phyloP scores from a whole-genome alignment of 2,113 vertebrate species.

The Sinocyclocheilus grahami region DNA sequence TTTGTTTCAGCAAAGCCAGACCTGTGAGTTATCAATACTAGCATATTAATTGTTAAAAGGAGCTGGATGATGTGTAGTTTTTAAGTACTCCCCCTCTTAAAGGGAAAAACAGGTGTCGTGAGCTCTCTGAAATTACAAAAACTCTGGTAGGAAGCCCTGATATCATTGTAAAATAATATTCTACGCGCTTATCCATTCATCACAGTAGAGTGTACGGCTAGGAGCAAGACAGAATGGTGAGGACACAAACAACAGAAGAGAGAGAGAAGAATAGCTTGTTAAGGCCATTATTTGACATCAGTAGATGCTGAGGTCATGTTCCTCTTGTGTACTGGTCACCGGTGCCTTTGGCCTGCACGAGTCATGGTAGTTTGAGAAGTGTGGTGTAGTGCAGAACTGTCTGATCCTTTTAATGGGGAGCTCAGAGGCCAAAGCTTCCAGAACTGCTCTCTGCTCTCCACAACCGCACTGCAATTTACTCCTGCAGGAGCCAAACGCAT shows the following conservation, averaged over 20 bases:
- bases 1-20: not conserved
- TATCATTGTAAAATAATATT: not conserved
- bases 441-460: slow-evolving; percentile 1
- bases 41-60: not conserved
- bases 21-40: not conserved
- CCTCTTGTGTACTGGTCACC: slow-evolving; percentile 47
- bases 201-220: not conserved
- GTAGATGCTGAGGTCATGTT: slow-evolving; percentile 51
- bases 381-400: slow-evolving; percentile 21
- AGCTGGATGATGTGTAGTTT: not conserved
- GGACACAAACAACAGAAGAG: slow-evolving; percentile 2
- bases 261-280: slow-evolving; percentile 3
- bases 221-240: not conserved
- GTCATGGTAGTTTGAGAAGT: not conserved
- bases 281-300: slow-evolving; percentile 35
- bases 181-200: not conserved
- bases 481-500: slow-evolving; percentile 10
- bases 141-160: not conserved
- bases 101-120: not conserved
- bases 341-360: slow-evolving; percentile 18
- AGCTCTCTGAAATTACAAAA: not conserved
- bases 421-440: slow-evolving; percentile 18
- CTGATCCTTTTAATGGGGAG: slow-evolving; percentile 45
- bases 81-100: slow-evolving; percentile 3
- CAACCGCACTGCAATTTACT: slow-evolving; percentile 24